Evolutionary conservation across 2,113 vertebrate genomes (phyloP).

Genomic region (Phycodurus eques): DNA sequence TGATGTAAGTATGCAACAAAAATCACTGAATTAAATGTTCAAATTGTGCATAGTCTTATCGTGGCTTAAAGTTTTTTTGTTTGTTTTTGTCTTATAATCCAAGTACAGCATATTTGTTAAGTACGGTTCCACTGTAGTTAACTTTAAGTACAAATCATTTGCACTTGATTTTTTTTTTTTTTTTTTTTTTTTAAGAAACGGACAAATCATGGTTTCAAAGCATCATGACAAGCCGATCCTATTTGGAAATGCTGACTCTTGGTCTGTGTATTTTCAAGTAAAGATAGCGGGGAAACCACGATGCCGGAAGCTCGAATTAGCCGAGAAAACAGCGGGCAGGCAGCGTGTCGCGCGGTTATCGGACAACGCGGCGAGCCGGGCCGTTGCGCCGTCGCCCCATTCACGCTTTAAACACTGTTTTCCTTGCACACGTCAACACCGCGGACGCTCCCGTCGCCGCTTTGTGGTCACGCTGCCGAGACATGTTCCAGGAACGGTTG

Average conservation of each 20-base stretch:
- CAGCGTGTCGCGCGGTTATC: slow-evolving; percentile 50
- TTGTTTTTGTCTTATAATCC: too few relatives aligned
- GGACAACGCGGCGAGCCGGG: slow-evolving; percentile 40
- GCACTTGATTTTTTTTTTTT: too few relatives aligned
- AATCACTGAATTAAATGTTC: too few relatives aligned
- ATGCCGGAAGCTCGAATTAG: slow-evolving; percentile 54
- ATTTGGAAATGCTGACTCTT: slow-evolving; percentile 9
- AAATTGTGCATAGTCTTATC: too few relatives aligned
- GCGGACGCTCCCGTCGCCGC: slow-evolving; percentile 56
- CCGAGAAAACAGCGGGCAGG: slow-evolving; percentile 62
- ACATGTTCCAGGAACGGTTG: slow-evolving; percentile 51
- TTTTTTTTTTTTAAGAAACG: too few relatives aligned
- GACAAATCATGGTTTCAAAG: too few relatives aligned
- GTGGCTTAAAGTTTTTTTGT: too few relatives aligned
- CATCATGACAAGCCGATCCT: too few relatives aligned
- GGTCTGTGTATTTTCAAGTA: slow-evolving; percentile 22
- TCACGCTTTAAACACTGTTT: slow-evolving; percentile 68
- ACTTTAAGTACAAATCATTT: too few relatives aligned
- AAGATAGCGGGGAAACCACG: slow-evolving; percentile 37
- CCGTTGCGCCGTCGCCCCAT: slow-evolving; percentile 61
- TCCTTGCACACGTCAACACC: slow-evolving; percentile 65
- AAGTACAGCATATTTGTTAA: too few relatives aligned
- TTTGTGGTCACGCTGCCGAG: slow-evolving; percentile 57
- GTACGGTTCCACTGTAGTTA: too few relatives aligned
- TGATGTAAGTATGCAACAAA: too few relatives aligned